These are phyloP conservation scores for Eufriesea mexicana DNA, from an alignment of 1,140 invertebrate genomes.

Conservation along the genomic window DNA sequence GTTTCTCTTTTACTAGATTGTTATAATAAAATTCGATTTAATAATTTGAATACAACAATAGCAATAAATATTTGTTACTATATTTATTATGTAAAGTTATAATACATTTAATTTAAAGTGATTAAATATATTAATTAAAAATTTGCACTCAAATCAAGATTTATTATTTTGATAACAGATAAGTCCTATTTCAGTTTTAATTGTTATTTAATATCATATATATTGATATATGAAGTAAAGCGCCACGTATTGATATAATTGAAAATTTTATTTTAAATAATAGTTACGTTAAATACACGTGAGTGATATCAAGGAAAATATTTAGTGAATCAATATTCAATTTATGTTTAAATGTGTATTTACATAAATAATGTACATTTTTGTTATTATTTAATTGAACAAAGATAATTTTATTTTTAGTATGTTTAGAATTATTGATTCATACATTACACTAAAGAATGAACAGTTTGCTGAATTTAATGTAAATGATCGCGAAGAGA, in stretches of 20 bases:
- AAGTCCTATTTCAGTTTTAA: constrained; percentile 1
- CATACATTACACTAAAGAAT: neutral
- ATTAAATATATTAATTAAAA: too few species aligned
- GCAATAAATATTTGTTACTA: too few species aligned
- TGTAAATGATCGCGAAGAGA: neutral
- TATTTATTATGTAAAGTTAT: too few species aligned
- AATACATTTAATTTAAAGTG: too few species aligned
- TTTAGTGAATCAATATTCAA: constrained; percentile 4
- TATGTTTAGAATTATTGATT: neutral
- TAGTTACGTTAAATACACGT: neutral
- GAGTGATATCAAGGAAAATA: neutral
- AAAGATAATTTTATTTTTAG: neutral
- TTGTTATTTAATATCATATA: too few species aligned
- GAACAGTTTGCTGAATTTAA: neutral
- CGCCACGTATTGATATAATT: neutral
- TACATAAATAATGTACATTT: neutral
- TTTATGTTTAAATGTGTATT: neutral
- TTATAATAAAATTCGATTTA: neutral
- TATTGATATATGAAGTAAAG: neutral
- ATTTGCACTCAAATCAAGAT: neutral
- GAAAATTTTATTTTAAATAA: neutral
- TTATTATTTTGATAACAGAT: neutral
- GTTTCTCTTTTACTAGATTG: neutral
- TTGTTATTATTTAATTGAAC: neutral
- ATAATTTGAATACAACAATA: neutral